These are phyloP conservation scores for Nyctibius grandis DNA, from an alignment of 2,797 vertebrate species.

Conservation along the genomic window DNA sequence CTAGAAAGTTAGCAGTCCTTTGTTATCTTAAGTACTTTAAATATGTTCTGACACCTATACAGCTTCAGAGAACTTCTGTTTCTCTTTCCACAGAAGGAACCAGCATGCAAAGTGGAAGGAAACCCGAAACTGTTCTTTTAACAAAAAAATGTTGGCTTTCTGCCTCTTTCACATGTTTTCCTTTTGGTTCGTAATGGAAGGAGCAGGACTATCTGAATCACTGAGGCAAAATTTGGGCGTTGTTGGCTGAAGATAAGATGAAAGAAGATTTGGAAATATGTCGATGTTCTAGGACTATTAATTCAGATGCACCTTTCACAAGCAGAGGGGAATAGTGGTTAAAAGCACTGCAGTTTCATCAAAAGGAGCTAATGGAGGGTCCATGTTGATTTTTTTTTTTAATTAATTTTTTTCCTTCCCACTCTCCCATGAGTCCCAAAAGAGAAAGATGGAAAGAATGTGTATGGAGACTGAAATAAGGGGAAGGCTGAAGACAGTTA, in stretches of 20 bases:
- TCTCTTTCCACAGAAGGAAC: constrained; percentile 60
- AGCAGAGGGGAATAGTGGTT: background rate
- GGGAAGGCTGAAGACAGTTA: background rate
- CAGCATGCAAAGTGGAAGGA: constrained; percentile 41
- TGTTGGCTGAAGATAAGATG: background rate
- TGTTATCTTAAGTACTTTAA: background rate
- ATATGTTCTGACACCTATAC: background rate
- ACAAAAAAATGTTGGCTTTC: background rate
- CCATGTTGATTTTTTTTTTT: background rate
- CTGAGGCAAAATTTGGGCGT: background rate
- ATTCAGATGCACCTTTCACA: background rate
- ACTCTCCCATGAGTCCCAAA: background rate
- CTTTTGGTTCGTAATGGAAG: constrained; percentile 39
- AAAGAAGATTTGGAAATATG: constrained; percentile 4
- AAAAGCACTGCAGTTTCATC: background rate
- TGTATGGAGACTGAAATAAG: background rate
- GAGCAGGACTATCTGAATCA: background rate
- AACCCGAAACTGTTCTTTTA: background rate
- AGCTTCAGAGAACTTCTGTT: constrained; percentile 43
- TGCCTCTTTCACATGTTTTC: background rate
- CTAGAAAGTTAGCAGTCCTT: background rate
- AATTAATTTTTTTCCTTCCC: background rate
- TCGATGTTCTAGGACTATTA: background rate
- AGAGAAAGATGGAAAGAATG: constrained; percentile 32
- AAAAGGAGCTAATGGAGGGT: background rate